Conservation (phyloP, 2,113 vertebrate genomes). For the Aptenodytes forsteri region DNA sequence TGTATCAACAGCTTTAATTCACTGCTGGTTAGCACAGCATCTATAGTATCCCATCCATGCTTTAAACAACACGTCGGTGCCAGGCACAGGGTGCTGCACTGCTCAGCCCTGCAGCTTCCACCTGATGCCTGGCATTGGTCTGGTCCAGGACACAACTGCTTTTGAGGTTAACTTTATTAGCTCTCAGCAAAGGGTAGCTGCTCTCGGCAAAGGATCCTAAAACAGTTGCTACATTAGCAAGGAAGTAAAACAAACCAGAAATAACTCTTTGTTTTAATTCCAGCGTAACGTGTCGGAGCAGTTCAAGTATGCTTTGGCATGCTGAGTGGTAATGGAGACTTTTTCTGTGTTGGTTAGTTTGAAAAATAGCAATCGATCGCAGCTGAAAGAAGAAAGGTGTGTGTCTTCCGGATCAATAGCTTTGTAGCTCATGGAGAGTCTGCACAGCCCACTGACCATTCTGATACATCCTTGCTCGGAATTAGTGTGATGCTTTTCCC, state of each 20-base stretch:
- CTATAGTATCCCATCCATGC: background rate
- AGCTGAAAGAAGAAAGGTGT: background rate
- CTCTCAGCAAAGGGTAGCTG: background rate
- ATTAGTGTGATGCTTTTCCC: background rate
- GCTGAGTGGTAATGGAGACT: background rate
- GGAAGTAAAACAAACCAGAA: slow-evolving; percentile 37
- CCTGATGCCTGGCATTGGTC: background rate
- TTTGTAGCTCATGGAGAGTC: background rate
- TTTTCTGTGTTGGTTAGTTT: background rate
- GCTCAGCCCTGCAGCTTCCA: background rate
- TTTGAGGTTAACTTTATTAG: slow-evolving; percentile 4
- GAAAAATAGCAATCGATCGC: background rate
- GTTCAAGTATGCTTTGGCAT: slow-evolving; percentile 26
- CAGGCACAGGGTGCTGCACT: too few relatives aligned
- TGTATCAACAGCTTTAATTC: background rate
- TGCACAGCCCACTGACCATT: background rate
- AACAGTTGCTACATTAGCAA: background rate
- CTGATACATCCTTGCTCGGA: background rate
- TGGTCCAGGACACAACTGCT: background rate
- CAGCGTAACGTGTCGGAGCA: background rate
- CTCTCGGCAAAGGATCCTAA: background rate
- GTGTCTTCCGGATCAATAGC: background rate
- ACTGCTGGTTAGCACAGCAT: background rate
- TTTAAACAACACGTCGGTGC: background rate
- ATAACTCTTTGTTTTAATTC: slow-evolving; percentile 50